Conservation (phyloP, 2,888 invertebrate species). For the Acronicta leporina region DNA sequence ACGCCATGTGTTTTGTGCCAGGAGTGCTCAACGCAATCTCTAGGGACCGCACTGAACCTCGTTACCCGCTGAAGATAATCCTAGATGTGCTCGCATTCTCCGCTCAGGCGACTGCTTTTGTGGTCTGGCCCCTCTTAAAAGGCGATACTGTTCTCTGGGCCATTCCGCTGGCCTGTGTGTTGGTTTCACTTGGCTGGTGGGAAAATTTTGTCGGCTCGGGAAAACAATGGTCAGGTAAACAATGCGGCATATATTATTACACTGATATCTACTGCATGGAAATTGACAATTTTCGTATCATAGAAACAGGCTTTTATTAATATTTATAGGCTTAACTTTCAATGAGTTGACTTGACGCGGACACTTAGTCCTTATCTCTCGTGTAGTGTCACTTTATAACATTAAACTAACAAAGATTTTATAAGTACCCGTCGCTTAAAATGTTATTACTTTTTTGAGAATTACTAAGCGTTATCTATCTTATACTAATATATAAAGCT, state of each 20-base stretch:
- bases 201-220: conserved; percentile 91
- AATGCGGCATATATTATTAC: conserved; percentile 1
- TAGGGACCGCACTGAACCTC: conserved; percentile 74
- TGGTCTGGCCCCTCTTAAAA: conserved; percentile 91
- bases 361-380: conserved; percentile 7
- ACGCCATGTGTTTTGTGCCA: conserved; percentile 95
- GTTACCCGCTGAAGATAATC: conserved; percentile 75
- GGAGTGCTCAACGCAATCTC: conserved; percentile 91
- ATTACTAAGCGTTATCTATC: too few relatives aligned
- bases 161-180: conserved; percentile 90
- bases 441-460: too few relatives aligned
- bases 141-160: conserved; percentile 87
- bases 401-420: too few relatives aligned
- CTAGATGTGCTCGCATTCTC: conserved; percentile 90
- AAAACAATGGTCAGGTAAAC: conserved; percentile 70
- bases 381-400: too few relatives aligned
- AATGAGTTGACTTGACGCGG: conserved; percentile 1
- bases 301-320: too few relatives aligned
- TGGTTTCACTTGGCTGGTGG: conserved; percentile 95
- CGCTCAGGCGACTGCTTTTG: conserved; percentile 91
- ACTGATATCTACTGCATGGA: conserved; percentile 2
- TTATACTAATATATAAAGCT: too few relatives aligned
- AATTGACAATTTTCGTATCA: conserved; percentile 3
- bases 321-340: neutral
- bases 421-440: too few relatives aligned